Conservation (phyloP, 2,888 invertebrate species). For the Trypoxylon attenuatum region DNA sequence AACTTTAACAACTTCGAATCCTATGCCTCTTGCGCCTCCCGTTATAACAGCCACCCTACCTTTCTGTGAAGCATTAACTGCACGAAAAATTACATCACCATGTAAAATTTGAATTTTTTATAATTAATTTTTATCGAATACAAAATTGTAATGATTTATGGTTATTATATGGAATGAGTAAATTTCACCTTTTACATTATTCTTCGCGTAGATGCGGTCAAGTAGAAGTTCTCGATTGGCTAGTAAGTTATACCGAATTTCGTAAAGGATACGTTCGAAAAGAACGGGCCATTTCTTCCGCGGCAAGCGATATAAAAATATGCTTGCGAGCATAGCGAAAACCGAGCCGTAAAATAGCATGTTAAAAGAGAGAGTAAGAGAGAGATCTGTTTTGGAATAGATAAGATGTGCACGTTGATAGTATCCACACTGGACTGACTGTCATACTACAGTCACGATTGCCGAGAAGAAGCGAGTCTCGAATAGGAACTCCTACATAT, state of each 20-base stretch:
- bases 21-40: constrained; percentile 91
- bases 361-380: too few species aligned
- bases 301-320: constrained; percentile 7
- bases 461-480: background rate
- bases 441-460: background rate
- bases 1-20: constrained; percentile 84
- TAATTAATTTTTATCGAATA: background rate
- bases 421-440: background rate
- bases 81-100: constrained; percentile 54
- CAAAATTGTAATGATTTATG: background rate
- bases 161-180: too few species aligned
- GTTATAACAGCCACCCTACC: constrained; percentile 88
- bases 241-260: constrained; percentile 1
- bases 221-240: background rate
- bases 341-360: constrained; percentile 18
- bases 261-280: background rate
- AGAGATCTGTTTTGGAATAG: background rate
- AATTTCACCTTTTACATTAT: constrained; percentile 30
- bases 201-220: background rate
- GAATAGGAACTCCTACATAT: background rate
- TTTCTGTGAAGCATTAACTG: constrained; percentile 80
- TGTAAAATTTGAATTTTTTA: background rate
- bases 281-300: background rate
- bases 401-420: background rate
- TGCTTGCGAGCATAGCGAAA: constrained; percentile 14